phyloP scores from a whole-genome alignment of 1,140 invertebrate genomes.

The Drosophila leontia region DNA sequence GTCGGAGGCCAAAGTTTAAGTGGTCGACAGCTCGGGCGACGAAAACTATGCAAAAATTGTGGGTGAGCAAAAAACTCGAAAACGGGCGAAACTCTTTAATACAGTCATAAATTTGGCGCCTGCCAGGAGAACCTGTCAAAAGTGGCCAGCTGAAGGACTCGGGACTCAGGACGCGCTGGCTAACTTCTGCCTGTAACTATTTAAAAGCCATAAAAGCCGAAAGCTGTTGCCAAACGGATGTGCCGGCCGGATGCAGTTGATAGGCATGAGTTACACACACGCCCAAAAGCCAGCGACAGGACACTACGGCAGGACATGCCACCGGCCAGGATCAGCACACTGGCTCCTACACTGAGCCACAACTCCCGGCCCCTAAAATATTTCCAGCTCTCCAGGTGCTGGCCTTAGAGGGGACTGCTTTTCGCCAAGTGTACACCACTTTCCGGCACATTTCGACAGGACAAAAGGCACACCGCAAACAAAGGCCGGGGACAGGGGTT shows the following conservation, averaged over 20 bases:
- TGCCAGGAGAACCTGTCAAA: slow-evolving; percentile 66
- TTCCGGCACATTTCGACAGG: slow-evolving; percentile 71
- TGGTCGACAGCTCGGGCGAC: slow-evolving; percentile 58
- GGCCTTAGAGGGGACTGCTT: too few species aligned
- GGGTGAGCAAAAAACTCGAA: slow-evolving; percentile 52
- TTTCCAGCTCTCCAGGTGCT: too few species aligned
- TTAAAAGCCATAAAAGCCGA: slow-evolving; percentile 82
- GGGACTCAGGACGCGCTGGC: not conserved
- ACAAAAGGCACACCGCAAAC: slow-evolving; percentile 75
- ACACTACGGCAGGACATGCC: slow-evolving; percentile 21
- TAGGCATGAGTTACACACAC: slow-evolving; percentile 69
- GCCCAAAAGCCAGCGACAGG: slow-evolving; percentile 17
- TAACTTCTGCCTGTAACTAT: slow-evolving; percentile 66
- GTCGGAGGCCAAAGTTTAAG: slow-evolving; percentile 12
- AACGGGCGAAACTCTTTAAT: slow-evolving; percentile 66
- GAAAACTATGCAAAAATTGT: slow-evolving; percentile 77
- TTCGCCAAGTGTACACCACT: slow-evolving; percentile 34
- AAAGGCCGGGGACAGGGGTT: slow-evolving; percentile 34
- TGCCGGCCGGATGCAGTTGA: slow-evolving; percentile 79
- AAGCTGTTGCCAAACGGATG: slow-evolving; percentile 81
- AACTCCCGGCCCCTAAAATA: too few species aligned
- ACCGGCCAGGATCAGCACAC: slow-evolving; percentile 20
- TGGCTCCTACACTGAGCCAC: not conserved
- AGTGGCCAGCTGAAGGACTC: slow-evolving; percentile 38
- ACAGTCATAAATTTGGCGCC: slow-evolving; percentile 75